Evolutionary conservation across 2,113 vertebrate genomes (phyloP).

Genomic region (Struthio camelus): DNA sequence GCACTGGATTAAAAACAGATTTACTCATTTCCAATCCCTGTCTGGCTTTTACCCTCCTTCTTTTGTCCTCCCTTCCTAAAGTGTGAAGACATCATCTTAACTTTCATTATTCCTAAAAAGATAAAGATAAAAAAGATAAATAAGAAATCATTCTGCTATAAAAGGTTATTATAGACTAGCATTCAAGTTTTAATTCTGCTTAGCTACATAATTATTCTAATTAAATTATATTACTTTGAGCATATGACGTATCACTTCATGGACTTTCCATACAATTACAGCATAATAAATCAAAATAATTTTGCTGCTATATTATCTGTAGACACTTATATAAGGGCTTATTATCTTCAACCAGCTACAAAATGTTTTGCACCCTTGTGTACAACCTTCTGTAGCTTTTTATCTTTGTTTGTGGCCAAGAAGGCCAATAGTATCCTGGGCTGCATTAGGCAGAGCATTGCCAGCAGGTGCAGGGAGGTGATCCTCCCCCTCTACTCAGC

Average conservation of each 20-base stretch:
- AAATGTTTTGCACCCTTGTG: background rate
- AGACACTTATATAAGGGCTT: background rate
- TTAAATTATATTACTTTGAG: conserved; percentile 34
- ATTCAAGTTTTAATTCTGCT: conserved; percentile 19
- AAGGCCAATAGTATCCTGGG: background rate
- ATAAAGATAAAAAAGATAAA: background rate
- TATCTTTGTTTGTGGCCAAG: background rate
- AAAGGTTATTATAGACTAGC: background rate
- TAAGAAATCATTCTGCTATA: background rate
- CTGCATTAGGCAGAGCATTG: background rate
- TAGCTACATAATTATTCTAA: conserved; percentile 17
- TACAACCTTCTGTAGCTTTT: background rate
- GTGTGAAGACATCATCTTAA: background rate
- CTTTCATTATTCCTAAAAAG: background rate
- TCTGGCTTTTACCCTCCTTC: background rate
- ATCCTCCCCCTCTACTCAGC: background rate
- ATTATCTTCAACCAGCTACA: background rate
- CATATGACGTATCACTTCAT: background rate
- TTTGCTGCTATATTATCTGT: conserved; percentile 13
- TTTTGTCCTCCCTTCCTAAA: background rate
- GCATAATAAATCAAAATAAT: conserved; percentile 51
- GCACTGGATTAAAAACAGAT: background rate
- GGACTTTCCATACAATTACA: conserved; percentile 26
- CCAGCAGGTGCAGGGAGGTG: background rate
- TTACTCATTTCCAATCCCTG: background rate